Evolutionary conservation across 2,888 invertebrate genomes (phyloP).

Genomic region (Ochropleura plecta): DNA sequence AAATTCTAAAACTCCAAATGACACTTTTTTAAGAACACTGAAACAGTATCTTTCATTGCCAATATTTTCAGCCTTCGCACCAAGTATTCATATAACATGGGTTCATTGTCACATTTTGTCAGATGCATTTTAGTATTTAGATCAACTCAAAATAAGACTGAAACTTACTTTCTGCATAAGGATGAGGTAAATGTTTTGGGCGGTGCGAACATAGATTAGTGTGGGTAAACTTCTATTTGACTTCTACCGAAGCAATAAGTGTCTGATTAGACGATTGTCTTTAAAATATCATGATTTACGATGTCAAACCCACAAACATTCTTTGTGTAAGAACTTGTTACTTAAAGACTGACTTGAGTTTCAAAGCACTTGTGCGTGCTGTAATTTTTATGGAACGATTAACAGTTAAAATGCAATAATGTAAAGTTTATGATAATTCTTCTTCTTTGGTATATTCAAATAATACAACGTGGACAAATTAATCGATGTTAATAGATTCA

Average conservation of each 20-base stretch:
- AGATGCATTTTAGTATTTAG: slow-evolving; percentile 50
- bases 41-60: slow-evolving; percentile 21
- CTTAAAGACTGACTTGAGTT: slow-evolving; percentile 77
- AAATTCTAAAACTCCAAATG: slow-evolving; percentile 32
- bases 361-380: slow-evolving; percentile 61
- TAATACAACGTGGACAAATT: slow-evolving; percentile 61
- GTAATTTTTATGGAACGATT: slow-evolving; percentile 65
- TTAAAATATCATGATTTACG: slow-evolving; percentile 59
- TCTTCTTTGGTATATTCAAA: slow-evolving; percentile 64
- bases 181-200: slow-evolving; percentile 54
- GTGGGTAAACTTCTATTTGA: slow-evolving; percentile 58
- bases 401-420: slow-evolving; percentile 61
- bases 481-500: slow-evolving; percentile 71
- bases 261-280: slow-evolving; percentile 54
- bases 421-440: slow-evolving; percentile 52
- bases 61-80: slow-evolving; percentile 31
- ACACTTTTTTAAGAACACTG: slow-evolving; percentile 20
- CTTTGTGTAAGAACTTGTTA: slow-evolving; percentile 69
- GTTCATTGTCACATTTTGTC: slow-evolving; percentile 35
- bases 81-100: slow-evolving; percentile 24
- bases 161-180: slow-evolving; percentile 56
- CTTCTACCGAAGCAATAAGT: slow-evolving; percentile 51
- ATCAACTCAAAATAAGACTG: slow-evolving; percentile 67
- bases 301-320: slow-evolving; percentile 64
- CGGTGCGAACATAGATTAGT: slow-evolving; percentile 60